phyloP scores from a whole-genome alignment of 2,113 vertebrate species.

The Brienomyrus brachyistius region DNA sequence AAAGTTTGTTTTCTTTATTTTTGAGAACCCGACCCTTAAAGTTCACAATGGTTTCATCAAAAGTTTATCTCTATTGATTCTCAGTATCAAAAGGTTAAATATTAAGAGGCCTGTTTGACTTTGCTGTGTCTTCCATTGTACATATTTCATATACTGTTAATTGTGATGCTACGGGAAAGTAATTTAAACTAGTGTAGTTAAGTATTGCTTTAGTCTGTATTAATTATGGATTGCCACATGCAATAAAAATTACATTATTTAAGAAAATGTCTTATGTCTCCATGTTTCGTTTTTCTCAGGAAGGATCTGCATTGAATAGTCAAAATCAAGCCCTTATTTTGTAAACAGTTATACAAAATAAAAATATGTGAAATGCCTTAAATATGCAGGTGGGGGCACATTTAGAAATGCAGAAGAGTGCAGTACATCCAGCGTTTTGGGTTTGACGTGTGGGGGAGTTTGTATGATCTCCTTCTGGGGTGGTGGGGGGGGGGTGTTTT shows the following conservation, averaged over 20 bases:
- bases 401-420: background rate
- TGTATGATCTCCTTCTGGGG: background rate
- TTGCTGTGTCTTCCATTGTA: conserved; percentile 82
- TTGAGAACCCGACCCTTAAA: conserved; percentile 70
- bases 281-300: background rate
- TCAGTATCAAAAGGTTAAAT: conserved; percentile 67
- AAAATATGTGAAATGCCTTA: background rate
- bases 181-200: conserved; percentile 66
- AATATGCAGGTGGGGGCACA: background rate
- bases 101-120: conserved; percentile 67
- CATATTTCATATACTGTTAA: conserved; percentile 72
- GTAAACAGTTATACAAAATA: background rate
- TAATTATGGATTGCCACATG: conserved; percentile 85
- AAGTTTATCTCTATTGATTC: conserved; percentile 56
- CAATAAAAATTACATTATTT: conserved; percentile 90
- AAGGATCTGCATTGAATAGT: background rate
- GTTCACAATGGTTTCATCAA: conserved; percentile 71
- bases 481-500: background rate
- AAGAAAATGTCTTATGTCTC: conserved; percentile 52
- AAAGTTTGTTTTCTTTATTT: conserved; percentile 65
- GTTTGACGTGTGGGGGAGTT: background rate
- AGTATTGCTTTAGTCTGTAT: conserved; percentile 82
- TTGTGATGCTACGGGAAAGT: conserved; percentile 65
- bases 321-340: background rate
- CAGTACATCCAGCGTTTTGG: background rate